A percentile compares a stretch with the other conserved stretches of the same genome.
phyloP scores from a whole-genome alignment of 2,888 invertebrate genomes.

The Tridacna gigas region DNA sequence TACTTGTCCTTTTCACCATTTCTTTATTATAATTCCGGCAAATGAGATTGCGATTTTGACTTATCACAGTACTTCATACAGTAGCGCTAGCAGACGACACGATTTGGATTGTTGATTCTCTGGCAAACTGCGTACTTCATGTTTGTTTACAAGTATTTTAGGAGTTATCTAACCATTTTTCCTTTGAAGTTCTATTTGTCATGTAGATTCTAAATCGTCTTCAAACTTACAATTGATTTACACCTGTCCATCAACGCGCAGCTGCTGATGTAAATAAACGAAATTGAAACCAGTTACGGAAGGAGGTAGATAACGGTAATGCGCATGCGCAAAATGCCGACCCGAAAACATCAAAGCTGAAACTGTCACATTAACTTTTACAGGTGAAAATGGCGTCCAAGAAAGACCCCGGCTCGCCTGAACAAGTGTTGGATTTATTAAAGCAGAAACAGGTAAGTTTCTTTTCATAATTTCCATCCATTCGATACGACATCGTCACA shows the following conservation, averaged over 20 bases:
- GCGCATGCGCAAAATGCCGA: slow-evolving; percentile 27
- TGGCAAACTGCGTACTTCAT: no score
- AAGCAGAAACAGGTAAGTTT: slow-evolving; percentile 73
- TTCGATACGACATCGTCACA: no score
- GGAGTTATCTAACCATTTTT: no score
- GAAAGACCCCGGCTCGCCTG: slow-evolving; percentile 66
- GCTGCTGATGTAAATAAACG: neutral
- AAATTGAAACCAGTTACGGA: slow-evolving; percentile 27
- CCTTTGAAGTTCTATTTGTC: no score
- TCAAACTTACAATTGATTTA: neutral
- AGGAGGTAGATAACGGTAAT: slow-evolving; percentile 13
- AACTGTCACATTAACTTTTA: slow-evolving; percentile 17
- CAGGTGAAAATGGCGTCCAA: slow-evolving; percentile 69
- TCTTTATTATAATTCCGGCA: no score
- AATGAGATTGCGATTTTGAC: no score
- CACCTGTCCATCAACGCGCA: neutral
- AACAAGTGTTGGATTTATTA: slow-evolving; percentile 68
- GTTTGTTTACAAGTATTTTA: no score
- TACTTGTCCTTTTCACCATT: no score
- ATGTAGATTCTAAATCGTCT: no score
- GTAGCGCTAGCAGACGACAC: no score
- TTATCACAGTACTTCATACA: no score
- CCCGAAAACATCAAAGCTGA: slow-evolving; percentile 11
- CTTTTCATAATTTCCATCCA: neutral
- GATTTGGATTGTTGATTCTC: no score